Evolutionary conservation across 2,113 vertebrate genomes (phyloP), one percentile per base, ranked within the genome.

Genomic region (Calypte anna): DNA sequence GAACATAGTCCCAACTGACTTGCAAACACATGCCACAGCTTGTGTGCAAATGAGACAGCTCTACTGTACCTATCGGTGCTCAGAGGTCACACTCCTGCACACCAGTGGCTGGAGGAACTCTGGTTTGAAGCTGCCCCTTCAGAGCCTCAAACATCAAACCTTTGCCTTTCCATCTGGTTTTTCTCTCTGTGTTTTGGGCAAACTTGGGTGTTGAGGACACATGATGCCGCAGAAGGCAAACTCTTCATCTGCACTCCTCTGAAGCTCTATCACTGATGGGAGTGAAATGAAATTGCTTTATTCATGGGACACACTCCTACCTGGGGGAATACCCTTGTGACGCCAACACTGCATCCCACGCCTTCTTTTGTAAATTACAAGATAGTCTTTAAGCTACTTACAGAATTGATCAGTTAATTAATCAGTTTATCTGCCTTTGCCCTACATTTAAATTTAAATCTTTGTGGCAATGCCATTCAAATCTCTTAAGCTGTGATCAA

Each of bases 381-480:
- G 68, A 84, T 61, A 86, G 0, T 0, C 54, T 90, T 84, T 89
- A 94, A 94, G 64, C 80, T 93, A 44, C 77, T 93, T 81, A 93
- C 51, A 40, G 86, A 93, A 95, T 86, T 81, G 88, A 96, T 96
- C 76, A 96, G 92, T 81, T 94, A 95, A 96, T 95, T 96, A 90
- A 91, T 90, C 82, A 94, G 64, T 96, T 94, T 91, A 94, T 91
- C 82, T 95, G 79, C 61, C 57, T 88, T 61, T 97, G 85, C 48
- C 95, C 93, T 72, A 83, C 80, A 91, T 90, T 90, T 86, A 91
- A 51, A 85, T 89, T 58, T 87, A 92, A 86, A 58, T 83, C 68
- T 93, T 83, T 58, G 25, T 61, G 38, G 64, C 77, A 88, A 63
- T 95, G 90, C 72, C 48, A 68, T 86, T 94, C 44, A 90, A 88